phyloP scores from a whole-genome alignment of 2,113 vertebrate genomes.

The Osmerus eperlanus region DNA sequence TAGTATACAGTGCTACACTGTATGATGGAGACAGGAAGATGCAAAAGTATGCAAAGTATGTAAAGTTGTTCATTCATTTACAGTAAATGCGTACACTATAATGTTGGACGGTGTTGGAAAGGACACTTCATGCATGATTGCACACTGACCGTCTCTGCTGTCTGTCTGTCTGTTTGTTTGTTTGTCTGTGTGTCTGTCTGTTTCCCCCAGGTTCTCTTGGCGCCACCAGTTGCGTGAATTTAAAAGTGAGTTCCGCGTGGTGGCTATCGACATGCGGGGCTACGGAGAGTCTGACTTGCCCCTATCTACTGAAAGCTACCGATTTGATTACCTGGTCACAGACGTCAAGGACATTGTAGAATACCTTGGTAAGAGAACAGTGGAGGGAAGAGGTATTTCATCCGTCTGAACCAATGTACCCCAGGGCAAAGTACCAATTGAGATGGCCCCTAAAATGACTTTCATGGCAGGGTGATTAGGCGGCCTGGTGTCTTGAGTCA shows the following conservation, averaged over 20 bases:
- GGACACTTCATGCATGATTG: no score
- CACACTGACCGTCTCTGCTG: no score
- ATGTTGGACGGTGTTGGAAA: no score
- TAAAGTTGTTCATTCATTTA: no score
- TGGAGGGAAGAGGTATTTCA: neutral
- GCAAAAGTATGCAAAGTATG: no score
- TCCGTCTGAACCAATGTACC: neutral
- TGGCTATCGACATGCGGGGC: constrained; percentile 93
- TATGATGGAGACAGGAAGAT: no score
- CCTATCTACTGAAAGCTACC: constrained; percentile 81
- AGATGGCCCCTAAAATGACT: neutral
- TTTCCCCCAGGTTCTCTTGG: constrained; percentile 88
- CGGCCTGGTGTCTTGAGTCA: constrained; percentile 17
- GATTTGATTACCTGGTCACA: constrained; percentile 86
- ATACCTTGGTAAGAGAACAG: constrained; percentile 82
- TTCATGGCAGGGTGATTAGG: neutral
- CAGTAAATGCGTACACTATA: no score
- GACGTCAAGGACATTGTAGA: constrained; percentile 97
- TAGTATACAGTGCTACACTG: no score
- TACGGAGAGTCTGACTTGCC: constrained; percentile 95
- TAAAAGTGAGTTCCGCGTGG: constrained; percentile 95
- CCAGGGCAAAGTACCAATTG: no score
- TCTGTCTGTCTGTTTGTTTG: no score
- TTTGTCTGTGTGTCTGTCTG: neutral
- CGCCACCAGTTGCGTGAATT: constrained; percentile 95